Evolutionary conservation across 2,888 invertebrate genomes (phyloP).

Genomic region (Drosophila formosana): DNA sequence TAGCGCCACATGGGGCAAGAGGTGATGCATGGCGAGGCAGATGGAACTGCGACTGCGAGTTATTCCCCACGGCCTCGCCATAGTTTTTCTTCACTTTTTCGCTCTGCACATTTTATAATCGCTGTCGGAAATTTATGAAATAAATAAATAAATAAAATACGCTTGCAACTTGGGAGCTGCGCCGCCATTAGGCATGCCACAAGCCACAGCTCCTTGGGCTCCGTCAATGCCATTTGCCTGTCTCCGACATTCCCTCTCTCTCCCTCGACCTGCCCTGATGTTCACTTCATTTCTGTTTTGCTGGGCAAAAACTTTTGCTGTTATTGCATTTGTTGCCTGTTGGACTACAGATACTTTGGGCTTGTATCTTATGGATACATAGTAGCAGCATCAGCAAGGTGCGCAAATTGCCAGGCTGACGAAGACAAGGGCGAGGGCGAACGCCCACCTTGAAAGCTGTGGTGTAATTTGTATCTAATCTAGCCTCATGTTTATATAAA

Average conservation of each 20-base stretch:
- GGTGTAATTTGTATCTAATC: slow-evolving; percentile 81
- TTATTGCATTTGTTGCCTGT: slow-evolving; percentile 69
- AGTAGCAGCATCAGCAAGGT: slow-evolving; percentile 52
- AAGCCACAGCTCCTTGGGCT: not conserved
- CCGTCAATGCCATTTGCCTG: slow-evolving; percentile 24
- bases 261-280: slow-evolving; percentile 2
- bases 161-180: slow-evolving; percentile 40
- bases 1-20: not conserved
- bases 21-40: not conserved
- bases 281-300: slow-evolving; percentile 20
- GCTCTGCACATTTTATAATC: slow-evolving; percentile 66
- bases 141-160: slow-evolving; percentile 76
- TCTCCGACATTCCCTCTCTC: not conserved
- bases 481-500: slow-evolving; percentile 81
- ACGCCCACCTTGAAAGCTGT: slow-evolving; percentile 75
- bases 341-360: slow-evolving; percentile 65
- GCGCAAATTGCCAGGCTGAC: slow-evolving; percentile 58
- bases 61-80: slow-evolving; percentile 50
- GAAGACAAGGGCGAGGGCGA: slow-evolving; percentile 7
- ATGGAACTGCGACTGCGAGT: slow-evolving; percentile 10
- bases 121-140: slow-evolving; percentile 71
- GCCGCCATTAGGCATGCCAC: slow-evolving; percentile 52
- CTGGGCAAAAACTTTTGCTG: slow-evolving; percentile 66
- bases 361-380: slow-evolving; percentile 74
- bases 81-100: slow-evolving; percentile 42